phyloP scores from a whole-genome alignment of 2,113 vertebrate genomes.

The Excalfactoria chinensis region DNA sequence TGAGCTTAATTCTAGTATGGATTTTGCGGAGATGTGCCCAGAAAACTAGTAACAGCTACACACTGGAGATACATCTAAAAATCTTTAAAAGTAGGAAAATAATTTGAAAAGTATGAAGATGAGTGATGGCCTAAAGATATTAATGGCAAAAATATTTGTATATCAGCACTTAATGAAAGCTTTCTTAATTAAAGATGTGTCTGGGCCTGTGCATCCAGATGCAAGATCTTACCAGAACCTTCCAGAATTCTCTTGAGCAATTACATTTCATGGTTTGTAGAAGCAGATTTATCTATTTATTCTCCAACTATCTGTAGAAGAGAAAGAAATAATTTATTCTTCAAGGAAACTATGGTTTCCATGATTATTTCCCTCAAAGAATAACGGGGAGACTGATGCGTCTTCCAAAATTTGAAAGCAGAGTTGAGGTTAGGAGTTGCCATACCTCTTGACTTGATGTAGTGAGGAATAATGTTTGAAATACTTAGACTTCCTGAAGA shows the following conservation, averaged over 20 bases:
- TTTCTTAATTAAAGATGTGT: not conserved
- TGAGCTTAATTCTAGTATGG: not conserved
- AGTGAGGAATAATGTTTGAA: not conserved
- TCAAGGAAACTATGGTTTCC: not conserved
- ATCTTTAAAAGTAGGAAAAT: not conserved
- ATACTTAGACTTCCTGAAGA: not conserved
- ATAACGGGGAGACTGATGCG: not conserved
- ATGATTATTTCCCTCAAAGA: not conserved
- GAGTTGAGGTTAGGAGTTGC: not conserved
- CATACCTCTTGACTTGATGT: not conserved
- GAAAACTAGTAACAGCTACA: not conserved
- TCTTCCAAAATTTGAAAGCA: not conserved
- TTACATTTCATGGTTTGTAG: not conserved
- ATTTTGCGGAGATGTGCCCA: not conserved
- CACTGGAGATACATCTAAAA: not conserved
- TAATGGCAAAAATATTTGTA: not conserved
- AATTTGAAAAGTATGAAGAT: not conserved
- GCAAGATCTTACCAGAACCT: not conserved
- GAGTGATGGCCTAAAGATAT: not conserved
- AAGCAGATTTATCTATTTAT: not conserved
- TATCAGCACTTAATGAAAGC: not conserved
- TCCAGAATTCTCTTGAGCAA: not conserved
- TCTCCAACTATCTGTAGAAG: not conserved
- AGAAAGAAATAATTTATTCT: not conserved
- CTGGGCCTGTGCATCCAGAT: not conserved